Evolutionary conservation across 2,113 vertebrate genomes (phyloP).

Genomic region (Mesitornis unicolor): DNA sequence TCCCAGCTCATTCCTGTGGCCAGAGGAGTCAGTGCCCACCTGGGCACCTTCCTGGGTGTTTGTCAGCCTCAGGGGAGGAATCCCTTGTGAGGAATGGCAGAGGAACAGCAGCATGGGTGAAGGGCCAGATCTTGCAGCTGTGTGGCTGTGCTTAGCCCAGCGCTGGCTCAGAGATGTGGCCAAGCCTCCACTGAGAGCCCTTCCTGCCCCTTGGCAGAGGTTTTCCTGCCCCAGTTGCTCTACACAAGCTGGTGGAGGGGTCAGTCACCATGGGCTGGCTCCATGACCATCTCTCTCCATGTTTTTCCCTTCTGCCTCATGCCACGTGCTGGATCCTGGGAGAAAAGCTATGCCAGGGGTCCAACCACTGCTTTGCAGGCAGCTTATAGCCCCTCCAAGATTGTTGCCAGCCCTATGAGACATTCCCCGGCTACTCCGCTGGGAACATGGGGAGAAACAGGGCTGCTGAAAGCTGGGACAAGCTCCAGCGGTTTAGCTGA

Average conservation of each 20-base stretch:
- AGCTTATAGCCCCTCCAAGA: not conserved
- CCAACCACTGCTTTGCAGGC: not conserved
- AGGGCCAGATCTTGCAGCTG: not conserved
- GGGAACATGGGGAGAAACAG: fast-evolving
- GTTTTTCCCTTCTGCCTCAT: not conserved
- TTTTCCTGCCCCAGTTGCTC: not conserved
- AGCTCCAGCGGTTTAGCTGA: not conserved
- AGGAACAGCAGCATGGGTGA: not conserved
- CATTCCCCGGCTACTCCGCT: not conserved
- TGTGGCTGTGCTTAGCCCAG: not conserved
- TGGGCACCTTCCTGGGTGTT: not conserved
- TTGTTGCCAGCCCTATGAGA: not conserved
- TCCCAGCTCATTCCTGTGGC: not conserved
- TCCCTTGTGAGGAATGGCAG: not conserved
- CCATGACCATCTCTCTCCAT: not conserved
- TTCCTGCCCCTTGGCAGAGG: not conserved
- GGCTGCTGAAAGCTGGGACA: not conserved
- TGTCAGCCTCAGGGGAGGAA: not conserved
- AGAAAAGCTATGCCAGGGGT: not conserved
- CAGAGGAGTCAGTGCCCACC: not conserved
- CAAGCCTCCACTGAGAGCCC: not conserved
- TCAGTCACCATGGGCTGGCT: not conserved
- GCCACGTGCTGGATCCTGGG: not conserved
- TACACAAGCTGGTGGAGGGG: not conserved
- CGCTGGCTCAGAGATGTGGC: not conserved